These are phyloP conservation scores for Amphipoea oculea DNA, from an alignment of 2,888 invertebrate genomes.

Conservation along the genomic window DNA sequence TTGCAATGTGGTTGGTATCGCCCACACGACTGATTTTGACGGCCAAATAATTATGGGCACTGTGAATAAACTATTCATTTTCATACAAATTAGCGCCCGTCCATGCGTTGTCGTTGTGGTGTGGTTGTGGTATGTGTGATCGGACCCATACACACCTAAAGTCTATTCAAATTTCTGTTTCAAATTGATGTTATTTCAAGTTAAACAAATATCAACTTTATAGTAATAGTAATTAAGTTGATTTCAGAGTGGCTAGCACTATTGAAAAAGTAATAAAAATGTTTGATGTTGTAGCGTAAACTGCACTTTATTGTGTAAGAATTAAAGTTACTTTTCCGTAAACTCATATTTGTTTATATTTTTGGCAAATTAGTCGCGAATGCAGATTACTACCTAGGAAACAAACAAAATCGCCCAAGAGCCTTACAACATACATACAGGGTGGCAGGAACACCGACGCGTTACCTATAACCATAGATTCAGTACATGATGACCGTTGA, in stretches of 20 bases:
- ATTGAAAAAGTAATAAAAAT: too few relatives aligned
- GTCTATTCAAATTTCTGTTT: too few relatives aligned
- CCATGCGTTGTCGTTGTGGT: neutral
- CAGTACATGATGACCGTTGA: neutral
- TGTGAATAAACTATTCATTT: neutral
- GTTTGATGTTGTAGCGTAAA: too few relatives aligned
- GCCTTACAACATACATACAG: neutral
- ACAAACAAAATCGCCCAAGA: neutral
- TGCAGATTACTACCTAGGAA: neutral
- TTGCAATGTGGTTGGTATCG: neutral
- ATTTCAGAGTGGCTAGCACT: too few relatives aligned
- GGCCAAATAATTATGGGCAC: neutral
- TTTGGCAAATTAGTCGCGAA: too few relatives aligned
- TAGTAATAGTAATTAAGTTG: too few relatives aligned
- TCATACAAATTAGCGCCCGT: neutral
- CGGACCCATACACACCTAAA: neutral
- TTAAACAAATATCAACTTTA: too few relatives aligned
- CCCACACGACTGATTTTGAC: neutral
- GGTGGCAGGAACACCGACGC: neutral
- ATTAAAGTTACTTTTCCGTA: too few relatives aligned
- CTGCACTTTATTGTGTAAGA: too few relatives aligned
- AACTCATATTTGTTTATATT: too few relatives aligned
- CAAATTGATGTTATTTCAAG: too few relatives aligned
- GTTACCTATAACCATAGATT: neutral
- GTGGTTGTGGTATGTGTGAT: neutral